Conservation (phyloP, 2,888 invertebrate genomes). For the Antheraea assamensis region DNA sequence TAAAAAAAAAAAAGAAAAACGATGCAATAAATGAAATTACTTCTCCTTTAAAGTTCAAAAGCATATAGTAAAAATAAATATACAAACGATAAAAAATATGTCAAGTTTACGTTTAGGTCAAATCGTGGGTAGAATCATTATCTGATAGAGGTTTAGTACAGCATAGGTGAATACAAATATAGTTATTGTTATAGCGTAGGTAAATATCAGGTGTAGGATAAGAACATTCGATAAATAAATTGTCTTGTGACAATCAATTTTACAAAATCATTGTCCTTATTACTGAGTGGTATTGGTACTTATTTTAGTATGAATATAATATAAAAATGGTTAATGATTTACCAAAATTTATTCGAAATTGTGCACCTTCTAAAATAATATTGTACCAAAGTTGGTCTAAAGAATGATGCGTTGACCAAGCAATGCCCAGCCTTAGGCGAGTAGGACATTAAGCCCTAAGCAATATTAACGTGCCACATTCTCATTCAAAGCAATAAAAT, state of each 20-base stretch:
- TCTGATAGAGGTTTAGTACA: background rate
- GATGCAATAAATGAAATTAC: background rate
- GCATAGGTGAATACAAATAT: background rate
- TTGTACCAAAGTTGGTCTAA: constrained; percentile 21
- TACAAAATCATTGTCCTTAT: background rate
- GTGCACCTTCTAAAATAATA: constrained; percentile 26
- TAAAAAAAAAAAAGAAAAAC: too few species aligned
- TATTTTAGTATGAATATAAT: background rate
- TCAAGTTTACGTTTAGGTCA: background rate
- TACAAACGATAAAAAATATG: background rate
- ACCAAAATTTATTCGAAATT: background rate
- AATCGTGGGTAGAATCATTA: background rate
- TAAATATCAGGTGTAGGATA: background rate
- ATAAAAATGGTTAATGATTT: background rate
- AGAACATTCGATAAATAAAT: background rate
- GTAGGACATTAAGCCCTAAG: constrained; percentile 72
- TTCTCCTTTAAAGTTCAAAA: background rate
- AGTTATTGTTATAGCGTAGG: background rate
- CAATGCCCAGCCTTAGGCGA: constrained; percentile 73
- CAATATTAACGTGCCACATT: constrained; percentile 79
- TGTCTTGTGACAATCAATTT: background rate
- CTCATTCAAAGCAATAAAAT: constrained; percentile 80
- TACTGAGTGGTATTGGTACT: background rate
- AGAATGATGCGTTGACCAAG: constrained; percentile 17
- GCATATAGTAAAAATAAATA: background rate